Conservation (phyloP, 1,140 invertebrate species). For the Diachasmimorpha longicaudata region DNA sequence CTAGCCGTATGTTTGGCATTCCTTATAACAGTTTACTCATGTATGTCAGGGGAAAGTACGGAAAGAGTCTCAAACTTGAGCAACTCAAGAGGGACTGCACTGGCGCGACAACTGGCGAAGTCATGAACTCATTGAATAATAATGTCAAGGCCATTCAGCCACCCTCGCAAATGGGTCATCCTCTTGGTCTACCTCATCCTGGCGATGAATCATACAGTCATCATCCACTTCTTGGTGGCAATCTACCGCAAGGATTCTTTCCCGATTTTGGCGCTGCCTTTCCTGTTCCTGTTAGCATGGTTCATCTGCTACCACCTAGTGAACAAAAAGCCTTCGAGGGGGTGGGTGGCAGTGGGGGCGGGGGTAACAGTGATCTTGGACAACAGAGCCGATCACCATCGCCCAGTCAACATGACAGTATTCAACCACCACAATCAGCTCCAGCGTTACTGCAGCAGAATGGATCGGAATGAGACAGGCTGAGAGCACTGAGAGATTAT, state of each 20-base stretch:
- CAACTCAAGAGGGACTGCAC: conserved; percentile 86
- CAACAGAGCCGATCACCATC: conserved; percentile 32
- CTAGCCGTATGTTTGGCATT: conserved; percentile 86
- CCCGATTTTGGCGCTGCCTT: conserved; percentile 80
- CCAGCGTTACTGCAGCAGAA: conserved; percentile 57
- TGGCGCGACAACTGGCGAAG: conserved; percentile 69
- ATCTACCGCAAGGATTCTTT: conserved; percentile 72
- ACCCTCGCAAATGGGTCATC: conserved; percentile 60
- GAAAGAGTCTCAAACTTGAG: conserved; percentile 86
- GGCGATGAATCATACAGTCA: conserved; percentile 55
- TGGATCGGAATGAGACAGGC: conserved; percentile 48
- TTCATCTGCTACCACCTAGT: conserved; percentile 78
- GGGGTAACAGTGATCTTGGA: conserved; percentile 23
- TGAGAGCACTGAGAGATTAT: background rate
- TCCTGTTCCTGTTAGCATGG: conserved; percentile 82
- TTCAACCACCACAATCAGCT: conserved; percentile 51
- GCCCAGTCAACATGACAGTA: conserved; percentile 40
- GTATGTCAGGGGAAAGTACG: conserved; percentile 92
- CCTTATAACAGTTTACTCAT: conserved; percentile 90
- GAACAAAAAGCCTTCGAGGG: conserved; percentile 67
- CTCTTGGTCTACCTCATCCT: conserved; percentile 42
- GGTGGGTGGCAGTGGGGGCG: conserved; percentile 19
- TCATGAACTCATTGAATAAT: conserved; percentile 73
- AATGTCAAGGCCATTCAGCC: conserved; percentile 71
- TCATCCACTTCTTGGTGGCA: conserved; percentile 70